Base-by-base conservation (phyloP, 2,888 invertebrate species). In the Himalopsyche anomala region DNA sequence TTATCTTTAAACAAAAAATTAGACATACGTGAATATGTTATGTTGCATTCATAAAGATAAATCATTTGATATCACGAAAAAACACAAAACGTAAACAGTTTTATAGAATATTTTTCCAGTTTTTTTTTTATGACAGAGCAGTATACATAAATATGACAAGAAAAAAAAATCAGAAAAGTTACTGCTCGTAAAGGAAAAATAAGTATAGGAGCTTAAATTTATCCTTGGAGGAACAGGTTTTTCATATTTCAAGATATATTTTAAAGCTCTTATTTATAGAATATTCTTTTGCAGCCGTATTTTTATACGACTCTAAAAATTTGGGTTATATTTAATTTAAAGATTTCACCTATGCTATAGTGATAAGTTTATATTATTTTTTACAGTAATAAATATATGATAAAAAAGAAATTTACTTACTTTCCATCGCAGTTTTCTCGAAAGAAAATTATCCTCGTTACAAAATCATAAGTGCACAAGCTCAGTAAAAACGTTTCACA, bases 161-260 rank as follows among this genome's bases (percentile, higher is more conserved):
- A 19, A 62, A 62, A 62, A n/a, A 62, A 62, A 62, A 62, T 62
- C 62, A 62, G 19, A 62, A 15, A 62, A 62, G 62, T 62, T 62
- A 62, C 28, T 62, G 62, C 62, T 62, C 62, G 62, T 62, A 62
- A 62, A 62, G 62, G n/a, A 62, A 62, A 56, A 62, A 62, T 19
- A 62, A 62, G 28, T 19, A 62, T 62, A 62, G 62, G 19, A 19
- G 19, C 62, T 19, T 62, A 19, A 19, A 11, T 62, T 62, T 62
- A 28, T 62, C 28, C 28, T 15, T 62, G 19, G 15, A 51, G 15
- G 5, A 51, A 51, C 51, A 51, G 15, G 51, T 51, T 51, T 51
- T 51, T 51, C 15, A 51, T 51, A 51, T 51, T 51, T 51, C 15
- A 51, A 51, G 51, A 51, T 15, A 51, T 51, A 51, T 51, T 15